Conservation (phyloP, 2,797 vertebrate species). For the Sciurus vulgaris region DNA sequence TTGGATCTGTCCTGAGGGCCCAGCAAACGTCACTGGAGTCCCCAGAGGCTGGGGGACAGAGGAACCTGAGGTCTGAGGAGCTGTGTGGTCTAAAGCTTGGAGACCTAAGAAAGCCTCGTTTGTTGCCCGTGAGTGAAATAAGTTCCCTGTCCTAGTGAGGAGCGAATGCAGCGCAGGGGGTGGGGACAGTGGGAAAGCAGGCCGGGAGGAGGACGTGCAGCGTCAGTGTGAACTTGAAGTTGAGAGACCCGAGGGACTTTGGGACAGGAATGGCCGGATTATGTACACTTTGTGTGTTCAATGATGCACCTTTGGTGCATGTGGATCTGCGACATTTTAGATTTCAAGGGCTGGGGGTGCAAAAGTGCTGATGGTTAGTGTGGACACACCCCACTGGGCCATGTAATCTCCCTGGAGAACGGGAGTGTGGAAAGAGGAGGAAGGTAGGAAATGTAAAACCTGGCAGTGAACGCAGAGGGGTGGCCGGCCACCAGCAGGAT, state of each 20-base stretch:
- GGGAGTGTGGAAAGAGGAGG: background rate
- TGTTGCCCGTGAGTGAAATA: background rate
- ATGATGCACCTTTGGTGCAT: background rate
- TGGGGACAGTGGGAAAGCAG: background rate
- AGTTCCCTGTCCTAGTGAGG: background rate
- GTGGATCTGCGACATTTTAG: background rate
- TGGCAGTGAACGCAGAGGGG: background rate
- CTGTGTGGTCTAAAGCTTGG: background rate
- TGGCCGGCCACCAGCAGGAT: too few relatives aligned
- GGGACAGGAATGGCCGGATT: slow-evolving; percentile 17
- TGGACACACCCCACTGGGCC: background rate
- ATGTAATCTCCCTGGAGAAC: background rate
- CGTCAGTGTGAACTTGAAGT: slow-evolving; percentile 15
- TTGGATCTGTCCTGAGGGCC: background rate
- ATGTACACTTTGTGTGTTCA: background rate
- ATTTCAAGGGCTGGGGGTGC: background rate
- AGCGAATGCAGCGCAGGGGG: background rate
- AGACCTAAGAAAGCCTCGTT: background rate
- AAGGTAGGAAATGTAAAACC: background rate
- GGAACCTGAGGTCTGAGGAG: background rate
- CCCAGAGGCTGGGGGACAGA: background rate
- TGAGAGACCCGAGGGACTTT: background rate
- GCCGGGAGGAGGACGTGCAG: background rate
- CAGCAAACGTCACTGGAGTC: background rate
- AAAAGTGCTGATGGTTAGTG: too few relatives aligned